Evolutionary conservation across 2,888 invertebrate genomes (phyloP), one percentile per base, ranked within the genome.

Genomic region (Clunio marinus): DNA sequence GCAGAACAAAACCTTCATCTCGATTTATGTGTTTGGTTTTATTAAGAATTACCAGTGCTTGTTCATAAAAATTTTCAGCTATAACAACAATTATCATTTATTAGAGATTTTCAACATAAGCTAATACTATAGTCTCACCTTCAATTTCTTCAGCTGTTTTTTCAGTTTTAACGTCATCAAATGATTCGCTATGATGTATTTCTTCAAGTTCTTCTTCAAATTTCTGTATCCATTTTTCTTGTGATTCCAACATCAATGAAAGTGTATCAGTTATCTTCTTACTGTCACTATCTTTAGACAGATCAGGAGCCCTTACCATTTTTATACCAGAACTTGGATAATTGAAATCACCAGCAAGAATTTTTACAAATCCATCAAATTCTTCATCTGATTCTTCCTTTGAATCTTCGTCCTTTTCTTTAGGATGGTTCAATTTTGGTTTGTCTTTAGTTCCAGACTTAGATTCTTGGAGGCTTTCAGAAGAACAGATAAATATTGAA

Each of bases 11-110:
- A 0, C 92, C 93, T 75, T 91, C 88, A 0, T 88, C 84, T 59
- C 83, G 81, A 35, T 51, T 55, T 13, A 55, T 28, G 17, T 28
- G n/a, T 66, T 66, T 66, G 0, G 89, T 88, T 25, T 89, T 88
- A 71, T 87, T 86, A 13, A 93, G 78, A 73, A 90, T 83, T 46
- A 80, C 81, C 74, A 86, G 81, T 0, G 90, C 93, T 59, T 81
- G 82, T 28, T 89, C 87, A 75, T 86, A 95, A 22, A 93, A 76
- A 55, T 83, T 83, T 77, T 91, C 86, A 35, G 89, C 94, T 91
- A 74, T 70, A 77, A 71, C 63, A 51, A 69, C 66, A 69, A 22
- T 60, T n/a, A n/a, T n/a, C n/a, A n/a, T n/a, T n/a, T n/a, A n/a
- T n/a, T n/a, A n/a, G n/a, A n/a, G n/a, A n/a, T n/a, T n/a, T n/a